Evolutionary conservation across 2,113 vertebrate species (phyloP).

Genomic region (Hippocampus barbouri): DNA sequence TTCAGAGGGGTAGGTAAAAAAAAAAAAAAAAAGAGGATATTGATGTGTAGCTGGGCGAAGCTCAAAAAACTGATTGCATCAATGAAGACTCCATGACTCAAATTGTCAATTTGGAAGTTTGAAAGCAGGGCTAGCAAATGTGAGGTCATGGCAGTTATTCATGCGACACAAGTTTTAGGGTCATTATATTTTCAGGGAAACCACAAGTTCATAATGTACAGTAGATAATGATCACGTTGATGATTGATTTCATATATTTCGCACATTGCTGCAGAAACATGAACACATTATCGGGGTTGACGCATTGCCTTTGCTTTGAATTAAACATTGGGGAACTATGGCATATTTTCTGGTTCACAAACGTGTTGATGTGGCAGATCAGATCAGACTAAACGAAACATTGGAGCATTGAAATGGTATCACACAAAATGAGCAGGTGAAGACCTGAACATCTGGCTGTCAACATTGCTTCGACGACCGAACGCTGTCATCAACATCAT

Average conservation of each 20-base stretch:
- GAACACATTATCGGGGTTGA: conserved; percentile 8
- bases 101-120: conserved; percentile 15
- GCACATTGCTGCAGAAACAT: conserved; percentile 13
- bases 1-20: not conserved
- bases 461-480: not conserved
- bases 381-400: conserved; percentile 12
- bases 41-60: conserved; percentile 20
- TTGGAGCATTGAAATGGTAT: conserved; percentile 2
- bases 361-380: not conserved
- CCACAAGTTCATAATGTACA: conserved; percentile 3
- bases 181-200: conserved; percentile 41
- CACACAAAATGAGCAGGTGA: conserved; percentile 14
- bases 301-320: not conserved
- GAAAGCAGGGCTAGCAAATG: not conserved
- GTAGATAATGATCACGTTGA: conserved; percentile 12
- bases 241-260: conserved; percentile 11
- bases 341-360: not conserved
- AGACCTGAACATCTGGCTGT: not conserved
- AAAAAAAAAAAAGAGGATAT: conserved; percentile 1
- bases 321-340: not conserved
- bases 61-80: conserved; percentile 21
- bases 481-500: conserved; percentile 5
- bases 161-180: not conserved
- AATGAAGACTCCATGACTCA: conserved; percentile 19
- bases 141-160: not conserved